Conservation (phyloP, 2,113 vertebrate species). For the Dicerorhinus sumatrensis region DNA sequence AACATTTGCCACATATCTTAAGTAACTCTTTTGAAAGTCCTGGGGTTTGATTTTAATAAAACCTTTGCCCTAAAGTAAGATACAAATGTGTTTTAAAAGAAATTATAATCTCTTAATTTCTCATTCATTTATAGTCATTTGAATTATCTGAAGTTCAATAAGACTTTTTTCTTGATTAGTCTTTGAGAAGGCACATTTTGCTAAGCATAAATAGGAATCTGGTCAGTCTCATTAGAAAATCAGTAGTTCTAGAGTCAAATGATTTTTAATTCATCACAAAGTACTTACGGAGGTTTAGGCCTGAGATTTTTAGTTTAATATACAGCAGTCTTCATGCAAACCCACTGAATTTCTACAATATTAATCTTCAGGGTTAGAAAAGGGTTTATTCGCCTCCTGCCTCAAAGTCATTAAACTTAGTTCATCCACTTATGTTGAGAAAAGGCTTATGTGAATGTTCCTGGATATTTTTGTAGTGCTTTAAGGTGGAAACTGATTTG, state of each 20-base stretch:
- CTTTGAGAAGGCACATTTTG: slow-evolving; percentile 49
- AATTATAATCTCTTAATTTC: slow-evolving; percentile 51
- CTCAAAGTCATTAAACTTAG: slow-evolving; percentile 53
- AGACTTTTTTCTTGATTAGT: slow-evolving; percentile 39
- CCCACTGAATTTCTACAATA: slow-evolving; percentile 2
- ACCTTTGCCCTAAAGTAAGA: slow-evolving; percentile 30
- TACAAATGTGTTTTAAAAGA: slow-evolving; percentile 38
- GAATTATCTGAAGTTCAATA: slow-evolving; percentile 52
- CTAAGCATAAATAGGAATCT: slow-evolving; percentile 36
- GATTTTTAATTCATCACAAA: slow-evolving; percentile 64
- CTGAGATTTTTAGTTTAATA: slow-evolving; percentile 56
- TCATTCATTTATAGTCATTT: slow-evolving; percentile 38
- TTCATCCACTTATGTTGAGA: slow-evolving; percentile 21
- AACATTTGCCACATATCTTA: not conserved
- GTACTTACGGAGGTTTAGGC: not conserved
- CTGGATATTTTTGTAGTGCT: slow-evolving; percentile 39
- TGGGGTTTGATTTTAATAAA: slow-evolving; percentile 55
- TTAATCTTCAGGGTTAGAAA: slow-evolving; percentile 54
- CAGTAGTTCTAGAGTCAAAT: not conserved
- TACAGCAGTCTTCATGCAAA: not conserved
- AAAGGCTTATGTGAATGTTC: slow-evolving; percentile 65
- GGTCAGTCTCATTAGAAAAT: slow-evolving; percentile 29
- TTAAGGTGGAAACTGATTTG: slow-evolving; percentile 64
- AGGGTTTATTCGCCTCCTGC: slow-evolving; percentile 49
- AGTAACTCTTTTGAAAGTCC: slow-evolving; percentile 42